Evolutionary conservation across 30 jellyfish, hydroid and myxozoan species (phyloP).

Genomic region (Rhopilema esculentum): DNA sequence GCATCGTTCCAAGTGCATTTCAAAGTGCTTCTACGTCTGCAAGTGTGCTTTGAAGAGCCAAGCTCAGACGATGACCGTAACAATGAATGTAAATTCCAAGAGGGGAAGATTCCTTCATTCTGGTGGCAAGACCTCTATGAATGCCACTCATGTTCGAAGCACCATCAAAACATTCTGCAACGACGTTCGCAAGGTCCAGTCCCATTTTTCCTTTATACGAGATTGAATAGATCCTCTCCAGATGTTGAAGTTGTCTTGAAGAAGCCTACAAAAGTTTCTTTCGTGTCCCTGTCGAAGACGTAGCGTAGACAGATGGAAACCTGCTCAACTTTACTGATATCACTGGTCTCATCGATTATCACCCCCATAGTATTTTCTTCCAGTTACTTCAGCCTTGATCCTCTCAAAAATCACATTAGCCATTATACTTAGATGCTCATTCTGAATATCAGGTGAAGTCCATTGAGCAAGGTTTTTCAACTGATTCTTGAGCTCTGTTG

Average conservation of each 20-base stretch:
- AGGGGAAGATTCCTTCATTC: slow-evolving; percentile 50
- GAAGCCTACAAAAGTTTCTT: slow-evolving; percentile 42
- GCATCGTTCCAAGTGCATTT: slow-evolving; percentile 61
- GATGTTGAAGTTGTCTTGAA: slow-evolving; percentile 33
- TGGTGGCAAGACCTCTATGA: slow-evolving; percentile 64
- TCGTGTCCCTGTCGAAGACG: slow-evolving; percentile 26
- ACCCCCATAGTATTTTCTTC: neutral
- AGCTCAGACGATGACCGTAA: slow-evolving; percentile 49
- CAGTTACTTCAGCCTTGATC: slow-evolving; percentile 29
- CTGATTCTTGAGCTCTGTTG: slow-evolving; percentile 51
- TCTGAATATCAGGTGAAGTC: slow-evolving; percentile 59
- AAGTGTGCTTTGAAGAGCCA: slow-evolving; percentile 65
- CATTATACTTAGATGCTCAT: slow-evolving; percentile 42
- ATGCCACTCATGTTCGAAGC: slow-evolving; percentile 62
- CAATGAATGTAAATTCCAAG: slow-evolving; percentile 53
- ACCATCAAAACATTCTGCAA: slow-evolving; percentile 47
- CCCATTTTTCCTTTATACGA: slow-evolving; percentile 22
- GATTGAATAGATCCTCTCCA: slow-evolving; percentile 33
- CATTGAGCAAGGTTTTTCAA: slow-evolving; percentile 52
- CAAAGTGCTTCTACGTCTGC: slow-evolving; percentile 57
- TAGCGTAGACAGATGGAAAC: slow-evolving; percentile 49
- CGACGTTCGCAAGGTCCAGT: slow-evolving; percentile 24
- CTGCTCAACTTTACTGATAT: slow-evolving; percentile 43
- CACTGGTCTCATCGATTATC: too few species aligned
- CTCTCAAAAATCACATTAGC: slow-evolving; percentile 16